Conservation (phyloP, 1,140 invertebrate genomes). For the Saccostrea echinata region DNA sequence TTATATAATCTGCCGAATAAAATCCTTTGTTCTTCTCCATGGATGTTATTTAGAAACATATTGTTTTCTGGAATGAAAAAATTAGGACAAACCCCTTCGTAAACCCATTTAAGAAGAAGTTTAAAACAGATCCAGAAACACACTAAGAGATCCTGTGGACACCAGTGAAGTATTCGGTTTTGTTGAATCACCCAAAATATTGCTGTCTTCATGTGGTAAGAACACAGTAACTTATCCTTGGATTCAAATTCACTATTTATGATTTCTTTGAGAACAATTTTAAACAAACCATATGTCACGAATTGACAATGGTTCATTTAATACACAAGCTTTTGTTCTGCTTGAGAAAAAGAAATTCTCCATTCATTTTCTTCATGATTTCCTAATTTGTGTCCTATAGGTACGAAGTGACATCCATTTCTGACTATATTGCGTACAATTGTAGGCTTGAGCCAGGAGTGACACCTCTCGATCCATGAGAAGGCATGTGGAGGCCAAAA, state of each 20-base stretch:
- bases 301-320: conserved; percentile 19
- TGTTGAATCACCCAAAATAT: conserved; percentile 36
- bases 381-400: no score
- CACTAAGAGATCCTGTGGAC: conserved; percentile 82
- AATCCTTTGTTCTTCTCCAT: neutral
- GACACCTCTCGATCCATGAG: no score
- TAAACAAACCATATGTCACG: conserved; percentile 41
- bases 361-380: no score
- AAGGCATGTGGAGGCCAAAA: no score
- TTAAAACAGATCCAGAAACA: conserved; percentile 42
- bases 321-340: no score
- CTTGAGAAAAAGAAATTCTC: no score
- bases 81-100: no score
- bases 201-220: conserved; percentile 43
- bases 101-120: no score
- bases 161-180: conserved; percentile 27
- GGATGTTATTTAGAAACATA: neutral
- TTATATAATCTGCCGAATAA: neutral
- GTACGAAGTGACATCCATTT: no score
- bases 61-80: no score
- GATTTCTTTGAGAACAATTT: conserved; percentile 34
- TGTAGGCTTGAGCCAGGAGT: neutral
- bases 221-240: conserved; percentile 2
- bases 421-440: no score
- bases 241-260: no score